These are phyloP conservation scores for Stegodyphus mimosarum DNA, from an alignment of 1,140 invertebrate genomes.

Conservation along the genomic window DNA sequence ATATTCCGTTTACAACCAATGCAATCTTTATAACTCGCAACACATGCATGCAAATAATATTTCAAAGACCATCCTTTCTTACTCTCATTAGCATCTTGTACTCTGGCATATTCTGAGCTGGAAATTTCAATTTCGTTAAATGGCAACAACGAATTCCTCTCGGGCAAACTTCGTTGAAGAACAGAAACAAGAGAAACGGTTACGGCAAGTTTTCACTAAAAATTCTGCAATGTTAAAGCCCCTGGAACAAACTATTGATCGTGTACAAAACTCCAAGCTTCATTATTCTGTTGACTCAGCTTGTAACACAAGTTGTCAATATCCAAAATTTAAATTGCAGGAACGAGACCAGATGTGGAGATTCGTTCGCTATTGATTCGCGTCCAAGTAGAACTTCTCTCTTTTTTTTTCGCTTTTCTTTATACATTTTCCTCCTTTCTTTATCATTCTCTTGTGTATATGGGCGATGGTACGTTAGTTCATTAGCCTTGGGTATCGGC, in stretches of 20 bases:
- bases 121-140: too few species aligned
- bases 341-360: conserved; percentile 54
- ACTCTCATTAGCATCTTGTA: too few species aligned
- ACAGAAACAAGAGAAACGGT: too few species aligned
- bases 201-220: too few species aligned
- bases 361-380: conserved; percentile 37
- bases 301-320: conserved; percentile 50
- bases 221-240: too few species aligned
- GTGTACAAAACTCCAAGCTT: neutral
- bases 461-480: neutral
- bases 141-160: too few species aligned
- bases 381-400: neutral
- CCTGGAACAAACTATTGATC: conserved; percentile 5
- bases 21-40: too few species aligned
- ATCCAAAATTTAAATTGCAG: conserved; percentile 57
- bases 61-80: too few species aligned
- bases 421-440: neutral
- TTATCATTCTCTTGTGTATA: conserved; percentile 10
- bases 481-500: neutral
- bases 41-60: too few species aligned
- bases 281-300: conserved; percentile 51
- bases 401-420: neutral
- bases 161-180: too few species aligned
- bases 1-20: too few species aligned
- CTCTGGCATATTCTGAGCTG: too few species aligned